Evolutionary conservation across 1,140 invertebrate genomes (phyloP).

Genomic region (Pseudoatta argentina): DNA sequence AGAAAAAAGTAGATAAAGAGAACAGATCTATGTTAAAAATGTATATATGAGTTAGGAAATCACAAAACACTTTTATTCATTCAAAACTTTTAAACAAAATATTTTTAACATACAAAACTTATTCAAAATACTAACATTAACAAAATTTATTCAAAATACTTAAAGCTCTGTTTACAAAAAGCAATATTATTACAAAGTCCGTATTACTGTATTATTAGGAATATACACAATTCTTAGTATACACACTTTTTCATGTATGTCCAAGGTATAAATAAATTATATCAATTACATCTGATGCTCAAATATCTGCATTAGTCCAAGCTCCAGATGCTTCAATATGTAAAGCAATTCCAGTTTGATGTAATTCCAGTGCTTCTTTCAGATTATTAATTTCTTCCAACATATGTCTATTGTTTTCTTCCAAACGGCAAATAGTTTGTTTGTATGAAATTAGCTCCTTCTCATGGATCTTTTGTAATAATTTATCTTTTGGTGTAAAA

Average conservation of each 20-base stretch:
- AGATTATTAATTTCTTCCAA: conserved; percentile 74
- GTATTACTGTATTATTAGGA: neutral
- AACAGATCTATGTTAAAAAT: neutral
- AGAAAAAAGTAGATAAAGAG: neutral
- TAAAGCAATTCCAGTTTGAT: conserved; percentile 61
- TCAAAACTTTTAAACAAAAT: neutral
- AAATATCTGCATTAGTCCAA: conserved; percentile 48
- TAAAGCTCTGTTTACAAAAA: conserved; percentile 6
- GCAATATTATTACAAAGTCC: neutral
- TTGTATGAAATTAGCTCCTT: conserved; percentile 71
- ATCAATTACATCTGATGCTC: neutral
- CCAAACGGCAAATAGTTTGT: conserved; percentile 74
- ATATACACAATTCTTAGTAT: neutral
- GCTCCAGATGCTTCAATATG: conserved; percentile 69
- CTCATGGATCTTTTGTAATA: conserved; percentile 67
- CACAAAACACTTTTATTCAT: conserved; percentile 20
- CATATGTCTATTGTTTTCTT: conserved; percentile 76
- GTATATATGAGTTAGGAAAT: neutral
- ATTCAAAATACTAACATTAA: neutral
- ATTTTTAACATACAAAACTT: neutral
- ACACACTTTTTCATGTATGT: neutral
- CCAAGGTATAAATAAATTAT: conserved; percentile 27
- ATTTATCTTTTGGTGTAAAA: conserved; percentile 65
- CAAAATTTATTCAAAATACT: neutral
- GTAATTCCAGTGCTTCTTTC: conserved; percentile 67